A percentile compares a stretch with the other conserved stretches of the same genome.
These are phyloP conservation scores for Radopholus similis DNA, from an alignment of 1,140 invertebrate genomes.

Conservation along the genomic window DNA sequence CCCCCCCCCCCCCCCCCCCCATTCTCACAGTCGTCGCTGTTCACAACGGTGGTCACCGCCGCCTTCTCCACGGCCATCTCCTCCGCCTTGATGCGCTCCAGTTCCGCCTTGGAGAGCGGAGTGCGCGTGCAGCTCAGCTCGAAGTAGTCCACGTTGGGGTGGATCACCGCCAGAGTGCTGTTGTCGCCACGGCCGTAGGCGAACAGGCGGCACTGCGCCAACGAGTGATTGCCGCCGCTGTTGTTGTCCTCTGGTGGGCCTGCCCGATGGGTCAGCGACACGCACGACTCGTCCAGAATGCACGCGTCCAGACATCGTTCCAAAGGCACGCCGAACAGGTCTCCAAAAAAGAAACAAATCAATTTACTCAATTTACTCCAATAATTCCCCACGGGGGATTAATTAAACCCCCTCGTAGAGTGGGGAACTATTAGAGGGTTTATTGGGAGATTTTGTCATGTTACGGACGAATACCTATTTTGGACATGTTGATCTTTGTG, in stretches of 20 bases:
- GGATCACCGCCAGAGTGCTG: slow-evolving; percentile 28
- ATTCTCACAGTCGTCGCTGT: too few relatives aligned
- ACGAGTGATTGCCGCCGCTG: not conserved
- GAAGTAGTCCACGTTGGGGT: slow-evolving; percentile 42
- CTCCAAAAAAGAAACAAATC: slow-evolving; percentile 29
- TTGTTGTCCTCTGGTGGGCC: not conserved
- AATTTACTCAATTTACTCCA: too few relatives aligned
- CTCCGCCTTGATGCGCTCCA: too few relatives aligned
- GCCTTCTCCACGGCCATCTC: too few relatives aligned
- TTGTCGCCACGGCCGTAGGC: slow-evolving; percentile 26
- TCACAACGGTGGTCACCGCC: too few relatives aligned
- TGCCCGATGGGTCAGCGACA: slow-evolving; percentile 30
- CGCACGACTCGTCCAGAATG: slow-evolving; percentile 30
- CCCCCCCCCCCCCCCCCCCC: too few relatives aligned
- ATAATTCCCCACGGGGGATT: too few relatives aligned
- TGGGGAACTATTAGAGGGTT: too few relatives aligned
- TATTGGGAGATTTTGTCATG: not conserved
- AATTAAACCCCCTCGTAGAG: too few relatives aligned
- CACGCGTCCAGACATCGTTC: slow-evolving; percentile 38
- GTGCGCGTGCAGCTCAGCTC: slow-evolving; percentile 40
- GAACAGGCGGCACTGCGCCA: slow-evolving; percentile 30
- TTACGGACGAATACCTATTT: not conserved
- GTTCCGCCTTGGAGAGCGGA: not conserved
- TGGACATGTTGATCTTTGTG: not conserved
- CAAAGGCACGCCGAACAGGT: slow-evolving; percentile 3